Percentiles rank a stretch among this genome's conserved stretches.
Conservation (phyloP, 2,797 vertebrate species). For the Cetoscarus ocellatus region DNA sequence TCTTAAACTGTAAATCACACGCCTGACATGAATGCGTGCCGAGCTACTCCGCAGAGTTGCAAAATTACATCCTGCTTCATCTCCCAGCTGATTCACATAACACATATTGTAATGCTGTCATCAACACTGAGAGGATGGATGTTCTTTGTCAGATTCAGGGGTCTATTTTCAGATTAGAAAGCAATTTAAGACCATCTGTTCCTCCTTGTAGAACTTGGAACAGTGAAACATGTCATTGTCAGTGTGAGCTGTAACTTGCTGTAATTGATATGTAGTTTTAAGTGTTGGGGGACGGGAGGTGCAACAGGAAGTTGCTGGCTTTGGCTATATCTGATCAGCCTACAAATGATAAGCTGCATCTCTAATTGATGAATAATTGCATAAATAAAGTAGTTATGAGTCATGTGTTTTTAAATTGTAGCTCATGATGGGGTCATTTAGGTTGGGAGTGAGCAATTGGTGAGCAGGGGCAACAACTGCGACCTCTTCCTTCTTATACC, state of each 20-base stretch:
- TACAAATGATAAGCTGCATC: too few relatives aligned
- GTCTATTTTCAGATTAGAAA: slow-evolving; percentile 53
- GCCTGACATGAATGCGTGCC: not conserved
- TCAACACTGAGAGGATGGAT: slow-evolving; percentile 6
- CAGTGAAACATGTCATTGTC: slow-evolving; percentile 49
- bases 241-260: slow-evolving; percentile 48
- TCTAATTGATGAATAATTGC: too few relatives aligned
- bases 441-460: too few relatives aligned
- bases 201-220: slow-evolving; percentile 24
- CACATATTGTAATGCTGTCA: not conserved
- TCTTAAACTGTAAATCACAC: slow-evolving; percentile 19
- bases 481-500: too few relatives aligned
- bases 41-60: slow-evolving; percentile 2
- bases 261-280: slow-evolving; percentile 66
- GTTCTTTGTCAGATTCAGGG: slow-evolving; percentile 7
- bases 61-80: slow-evolving; percentile 10
- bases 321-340: slow-evolving; percentile 42
- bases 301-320: slow-evolving; percentile 36
- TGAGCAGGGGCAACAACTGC: too few relatives aligned
- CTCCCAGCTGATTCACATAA: slow-evolving; percentile 5
- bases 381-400: not conserved
- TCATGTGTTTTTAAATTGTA: not conserved
- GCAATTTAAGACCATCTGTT: slow-evolving; percentile 55
- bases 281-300: slow-evolving; percentile 29
- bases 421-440: too few relatives aligned